Evolutionary conservation across 2,113 vertebrate species (phyloP).

Genomic region (Melanotaenia duboulayi): DNA sequence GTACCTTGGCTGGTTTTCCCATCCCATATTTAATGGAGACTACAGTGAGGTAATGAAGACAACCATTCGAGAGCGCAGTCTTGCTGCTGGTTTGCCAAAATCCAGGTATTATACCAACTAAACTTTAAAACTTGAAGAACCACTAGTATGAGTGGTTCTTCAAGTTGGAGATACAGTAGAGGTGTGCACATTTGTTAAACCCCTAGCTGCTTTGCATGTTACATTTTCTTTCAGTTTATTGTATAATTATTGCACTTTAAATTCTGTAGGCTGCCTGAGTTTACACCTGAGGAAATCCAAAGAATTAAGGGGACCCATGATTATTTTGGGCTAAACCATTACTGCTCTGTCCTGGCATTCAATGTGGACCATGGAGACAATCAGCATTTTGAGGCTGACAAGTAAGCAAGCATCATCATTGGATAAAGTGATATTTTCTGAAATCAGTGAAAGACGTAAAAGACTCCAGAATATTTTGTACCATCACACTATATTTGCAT

Average conservation of each 20-base stretch:
- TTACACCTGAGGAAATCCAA: constrained; percentile 89
- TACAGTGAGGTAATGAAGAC: constrained; percentile 93
- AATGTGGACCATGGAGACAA: constrained; percentile 77
- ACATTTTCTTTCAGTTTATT: too few relatives aligned
- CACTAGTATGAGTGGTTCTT: too few relatives aligned
- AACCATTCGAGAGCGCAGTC: constrained; percentile 86
- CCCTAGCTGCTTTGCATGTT: too few relatives aligned
- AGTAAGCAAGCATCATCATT: constrained; percentile 74
- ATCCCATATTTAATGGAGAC: constrained; percentile 95
- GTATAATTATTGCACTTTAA: too few relatives aligned
- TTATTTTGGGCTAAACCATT: constrained; percentile 96
- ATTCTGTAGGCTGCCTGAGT: constrained; percentile 89
- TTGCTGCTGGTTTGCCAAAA: constrained; percentile 83
- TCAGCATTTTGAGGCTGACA: constrained; percentile 90
- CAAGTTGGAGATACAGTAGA: too few relatives aligned
- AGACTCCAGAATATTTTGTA: too few relatives aligned
- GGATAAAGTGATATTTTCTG: not conserved
- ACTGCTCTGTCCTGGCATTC: constrained; percentile 90
- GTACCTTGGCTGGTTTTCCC: constrained; percentile 94
- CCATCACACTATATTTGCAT: not conserved
- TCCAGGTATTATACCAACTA: constrained; percentile 84
- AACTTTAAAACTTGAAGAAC: not conserved
- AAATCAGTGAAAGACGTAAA: not conserved
- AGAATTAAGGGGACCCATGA: constrained; percentile 94
- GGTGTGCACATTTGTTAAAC: too few relatives aligned